phyloP scores from a whole-genome alignment of 2,888 invertebrate species.

The Andrena haemorrhoa region DNA sequence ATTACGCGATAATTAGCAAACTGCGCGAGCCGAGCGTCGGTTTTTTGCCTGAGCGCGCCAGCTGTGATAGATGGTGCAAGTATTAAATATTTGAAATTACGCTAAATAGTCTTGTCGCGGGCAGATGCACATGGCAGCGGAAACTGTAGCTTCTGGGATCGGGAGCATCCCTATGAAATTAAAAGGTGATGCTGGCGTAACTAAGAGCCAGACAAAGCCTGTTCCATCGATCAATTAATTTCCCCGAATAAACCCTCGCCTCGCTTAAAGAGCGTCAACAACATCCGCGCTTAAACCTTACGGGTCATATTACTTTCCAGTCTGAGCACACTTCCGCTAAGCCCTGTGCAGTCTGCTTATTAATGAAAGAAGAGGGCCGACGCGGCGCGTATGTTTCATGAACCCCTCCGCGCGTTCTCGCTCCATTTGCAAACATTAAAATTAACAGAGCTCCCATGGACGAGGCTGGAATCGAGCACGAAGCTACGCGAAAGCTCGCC shows the following conservation, averaged over 20 bases:
- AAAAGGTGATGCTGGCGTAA: not conserved
- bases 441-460: slow-evolving; percentile 7
- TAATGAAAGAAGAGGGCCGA: not conserved
- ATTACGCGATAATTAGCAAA: slow-evolving; percentile 58
- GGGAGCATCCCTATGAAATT: not conserved
- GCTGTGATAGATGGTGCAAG: slow-evolving; percentile 17
- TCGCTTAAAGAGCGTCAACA: slow-evolving; percentile 4
- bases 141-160: not conserved
- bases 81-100: slow-evolving; percentile 33
- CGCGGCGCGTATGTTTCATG: not conserved
- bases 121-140: not conserved
- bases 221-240: slow-evolving; percentile 17
- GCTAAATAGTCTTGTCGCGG: not conserved
- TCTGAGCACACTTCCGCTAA: slow-evolving; percentile 15
- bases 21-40: slow-evolving; percentile 14
- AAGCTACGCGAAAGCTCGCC: not conserved
- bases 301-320: slow-evolving; percentile 24
- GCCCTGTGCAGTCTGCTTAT: not conserved
- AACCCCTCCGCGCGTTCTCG: not conserved
- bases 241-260: slow-evolving; percentile 16
- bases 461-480: not conserved
- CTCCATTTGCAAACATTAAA: slow-evolving; percentile 4
- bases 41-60: slow-evolving; percentile 31
- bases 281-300: slow-evolving; percentile 22
- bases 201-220: not conserved